phyloP scores from a whole-genome alignment of 2,797 vertebrate genomes.

The Arrhamphus sclerolepis region DNA sequence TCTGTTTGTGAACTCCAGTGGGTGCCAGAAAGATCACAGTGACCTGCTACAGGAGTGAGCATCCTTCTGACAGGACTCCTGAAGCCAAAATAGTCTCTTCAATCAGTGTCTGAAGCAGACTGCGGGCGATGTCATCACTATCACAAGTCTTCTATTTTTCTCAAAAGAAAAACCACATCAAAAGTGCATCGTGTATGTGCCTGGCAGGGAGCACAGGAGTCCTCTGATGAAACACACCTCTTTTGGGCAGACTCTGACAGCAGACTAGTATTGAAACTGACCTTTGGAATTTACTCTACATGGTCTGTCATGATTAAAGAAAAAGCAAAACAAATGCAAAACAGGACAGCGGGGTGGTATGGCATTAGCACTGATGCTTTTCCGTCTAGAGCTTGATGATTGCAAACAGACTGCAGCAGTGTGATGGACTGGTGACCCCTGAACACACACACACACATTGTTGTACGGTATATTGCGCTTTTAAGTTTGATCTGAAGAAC shows the following conservation, averaged over 20 bases:
- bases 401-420: too few relatives aligned
- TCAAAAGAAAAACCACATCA: slow-evolving; percentile 70
- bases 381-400: too few relatives aligned
- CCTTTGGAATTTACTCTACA: slow-evolving; percentile 48
- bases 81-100: slow-evolving; percentile 74
- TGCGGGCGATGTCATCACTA: slow-evolving; percentile 71
- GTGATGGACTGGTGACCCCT: too few relatives aligned
- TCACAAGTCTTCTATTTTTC: slow-evolving; percentile 66
- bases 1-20: slow-evolving; percentile 57
- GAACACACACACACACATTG: too few relatives aligned
- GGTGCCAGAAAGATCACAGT: slow-evolving; percentile 74
- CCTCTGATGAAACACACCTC: slow-evolving; percentile 68
- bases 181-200: slow-evolving; percentile 66
- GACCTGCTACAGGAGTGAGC: slow-evolving; percentile 63
- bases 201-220: slow-evolving; percentile 54
- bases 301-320: slow-evolving; percentile 46
- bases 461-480: not conserved
- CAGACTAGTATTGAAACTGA: slow-evolving; percentile 48
- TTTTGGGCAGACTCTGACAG: slow-evolving; percentile 41
- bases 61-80: slow-evolving; percentile 70
- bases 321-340: slow-evolving; percentile 38
- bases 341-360: slow-evolving; percentile 1
- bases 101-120: slow-evolving; percentile 61
- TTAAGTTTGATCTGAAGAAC: slow-evolving; percentile 42
- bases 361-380: not conserved